phyloP scores from a whole-genome alignment of 2,888 invertebrate genomes.

The Pristionchus entomophagus region DNA sequence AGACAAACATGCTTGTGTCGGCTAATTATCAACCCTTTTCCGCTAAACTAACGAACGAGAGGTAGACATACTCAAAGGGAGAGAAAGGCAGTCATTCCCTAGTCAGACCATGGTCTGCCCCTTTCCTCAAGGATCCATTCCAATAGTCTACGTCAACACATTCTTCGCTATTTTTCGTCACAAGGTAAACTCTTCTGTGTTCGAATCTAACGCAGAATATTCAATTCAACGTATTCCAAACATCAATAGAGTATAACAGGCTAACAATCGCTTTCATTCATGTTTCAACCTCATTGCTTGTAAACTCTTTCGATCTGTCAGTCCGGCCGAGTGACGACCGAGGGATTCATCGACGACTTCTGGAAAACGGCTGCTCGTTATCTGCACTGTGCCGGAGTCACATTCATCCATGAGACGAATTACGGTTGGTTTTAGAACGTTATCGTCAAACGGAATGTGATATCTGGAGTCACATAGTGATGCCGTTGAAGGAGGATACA shows the following conservation, averaged over 20 bases:
- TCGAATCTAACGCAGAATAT: too few relatives aligned
- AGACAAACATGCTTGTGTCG: not conserved
- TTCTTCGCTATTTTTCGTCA: not conserved
- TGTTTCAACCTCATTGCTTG: too few relatives aligned
- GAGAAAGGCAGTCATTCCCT: too few relatives aligned
- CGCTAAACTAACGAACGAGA: not conserved
- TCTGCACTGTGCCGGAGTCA: slow-evolving; percentile 18
- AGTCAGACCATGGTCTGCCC: not conserved
- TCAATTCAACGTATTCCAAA: too few relatives aligned
- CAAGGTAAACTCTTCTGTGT: too few relatives aligned
- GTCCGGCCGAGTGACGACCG: not conserved
- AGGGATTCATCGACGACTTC: slow-evolving; percentile 15
- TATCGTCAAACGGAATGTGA: too few relatives aligned
- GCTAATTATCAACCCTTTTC: not conserved
- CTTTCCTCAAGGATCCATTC: slow-evolving; percentile 13
- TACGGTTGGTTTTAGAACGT: too few relatives aligned
- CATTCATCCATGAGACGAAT: not conserved
- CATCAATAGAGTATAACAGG: too few relatives aligned
- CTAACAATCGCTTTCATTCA: too few relatives aligned
- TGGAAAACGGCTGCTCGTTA: slow-evolving; percentile 27
- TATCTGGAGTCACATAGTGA: too few relatives aligned
- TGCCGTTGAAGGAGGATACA: too few relatives aligned
- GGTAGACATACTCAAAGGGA: not conserved
- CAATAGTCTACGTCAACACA: slow-evolving; percentile 15
- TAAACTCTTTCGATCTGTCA: too few relatives aligned